A percentile compares a stretch with the other conserved stretches of the same genome.
These are phyloP conservation scores for Patagioenas fasciata DNA, from an alignment of 2,113 vertebrate genomes.

Conservation along the genomic window DNA sequence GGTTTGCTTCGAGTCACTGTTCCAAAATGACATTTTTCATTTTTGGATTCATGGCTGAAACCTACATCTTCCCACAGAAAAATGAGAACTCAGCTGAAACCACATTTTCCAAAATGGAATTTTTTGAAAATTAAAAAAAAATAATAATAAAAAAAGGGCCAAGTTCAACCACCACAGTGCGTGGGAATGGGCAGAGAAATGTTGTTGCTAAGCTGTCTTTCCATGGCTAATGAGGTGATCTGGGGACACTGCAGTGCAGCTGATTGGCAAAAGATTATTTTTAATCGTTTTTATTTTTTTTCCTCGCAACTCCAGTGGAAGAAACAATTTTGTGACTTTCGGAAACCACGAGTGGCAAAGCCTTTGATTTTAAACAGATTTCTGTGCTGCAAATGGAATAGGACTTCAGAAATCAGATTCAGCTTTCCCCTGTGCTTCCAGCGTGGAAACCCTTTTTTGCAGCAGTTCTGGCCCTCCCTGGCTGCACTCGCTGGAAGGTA, in stretches of 20 bases:
- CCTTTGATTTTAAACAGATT: conserved; percentile 2
- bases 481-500: not conserved
- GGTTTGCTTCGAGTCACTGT: not conserved
- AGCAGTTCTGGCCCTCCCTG: not conserved
- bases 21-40: not conserved
- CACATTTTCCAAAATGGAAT: conserved; percentile 35
- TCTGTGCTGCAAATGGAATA: not conserved
- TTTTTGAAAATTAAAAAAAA: not conserved
- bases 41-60: not conserved
- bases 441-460: not conserved
- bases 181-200: conserved; percentile 43
- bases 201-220: conserved; percentile 47
- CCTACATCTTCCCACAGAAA: conserved; percentile 26
- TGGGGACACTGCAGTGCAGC: conserved; percentile 2
- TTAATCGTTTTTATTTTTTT: not conserved
- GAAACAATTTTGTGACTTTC: not conserved
- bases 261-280: not conserved
- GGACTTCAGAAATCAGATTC: not conserved
- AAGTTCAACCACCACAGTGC: not conserved
- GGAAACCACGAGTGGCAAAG: not conserved
- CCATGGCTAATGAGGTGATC: not conserved
- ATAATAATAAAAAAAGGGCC: not conserved
- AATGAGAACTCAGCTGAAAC: conserved; percentile 15
- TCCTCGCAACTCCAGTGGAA: not conserved
- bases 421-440: not conserved